Evolutionary conservation across 2,113 vertebrate genomes (phyloP).

Genomic region (Mesocricetus auratus): DNA sequence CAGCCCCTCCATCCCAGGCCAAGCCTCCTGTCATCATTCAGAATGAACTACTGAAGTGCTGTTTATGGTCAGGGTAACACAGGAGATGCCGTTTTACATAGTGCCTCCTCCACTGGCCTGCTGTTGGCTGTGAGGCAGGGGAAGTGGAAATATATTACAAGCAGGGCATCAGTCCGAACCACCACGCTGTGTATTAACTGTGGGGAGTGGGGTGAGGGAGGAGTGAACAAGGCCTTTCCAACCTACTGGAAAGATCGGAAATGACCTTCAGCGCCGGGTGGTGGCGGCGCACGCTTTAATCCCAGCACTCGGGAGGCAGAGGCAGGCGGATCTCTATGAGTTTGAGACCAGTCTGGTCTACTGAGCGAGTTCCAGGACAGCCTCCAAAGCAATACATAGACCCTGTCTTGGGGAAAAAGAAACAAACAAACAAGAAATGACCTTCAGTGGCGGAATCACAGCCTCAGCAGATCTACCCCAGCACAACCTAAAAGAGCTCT

Average conservation of each 20-base stretch:
- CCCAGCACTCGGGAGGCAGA: too few species aligned
- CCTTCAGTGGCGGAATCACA: neutral
- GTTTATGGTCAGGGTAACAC: rapidly evolving
- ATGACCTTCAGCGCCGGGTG: neutral
- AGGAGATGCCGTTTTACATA: neutral
- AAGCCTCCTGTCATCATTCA: neutral
- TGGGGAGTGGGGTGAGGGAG: neutral
- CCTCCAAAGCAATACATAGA: too few species aligned
- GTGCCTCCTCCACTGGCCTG: neutral
- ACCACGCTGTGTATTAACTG: neutral
- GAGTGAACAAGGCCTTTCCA: neutral
- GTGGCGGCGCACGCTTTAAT: too few species aligned
- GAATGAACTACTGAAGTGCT: neutral
- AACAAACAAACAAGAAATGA: too few species aligned
- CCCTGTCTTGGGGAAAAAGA: too few species aligned
- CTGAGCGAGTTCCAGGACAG: too few species aligned
- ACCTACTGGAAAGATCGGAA: neutral
- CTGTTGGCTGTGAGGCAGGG: neutral
- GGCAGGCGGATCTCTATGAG: too few species aligned
- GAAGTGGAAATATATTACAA: neutral
- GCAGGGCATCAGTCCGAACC: neutral
- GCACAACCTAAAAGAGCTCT: neutral
- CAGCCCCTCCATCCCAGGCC: neutral
- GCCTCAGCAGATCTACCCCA: rapidly evolving
- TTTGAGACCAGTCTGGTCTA: too few species aligned